Evolutionary conservation across 1,140 invertebrate genomes (phyloP), one percentile per base, ranked within the genome.

Genomic region (Ridgeia piscesae): DNA sequence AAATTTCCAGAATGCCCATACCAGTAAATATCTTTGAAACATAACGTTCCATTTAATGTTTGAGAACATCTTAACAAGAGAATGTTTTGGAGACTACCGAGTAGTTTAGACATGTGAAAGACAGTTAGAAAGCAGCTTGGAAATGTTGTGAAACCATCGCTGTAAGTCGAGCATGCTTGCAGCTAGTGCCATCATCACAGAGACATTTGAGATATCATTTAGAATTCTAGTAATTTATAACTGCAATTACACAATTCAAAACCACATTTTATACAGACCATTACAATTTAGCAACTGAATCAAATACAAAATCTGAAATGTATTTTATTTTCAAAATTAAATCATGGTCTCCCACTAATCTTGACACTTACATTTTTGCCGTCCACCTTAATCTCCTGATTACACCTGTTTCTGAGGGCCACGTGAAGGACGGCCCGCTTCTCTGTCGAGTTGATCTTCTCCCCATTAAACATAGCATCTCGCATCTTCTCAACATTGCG

Each of bases 381-480:
- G 95, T 99, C 97, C 6, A 99, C 97, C 31, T 97, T 91, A 93
- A 99, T 98, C 0, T 97, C 96, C 0, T 97, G 97, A 95, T 98
- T 98, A 90, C 97, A 96, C 89, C 98, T 96, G 95, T 99, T 99
- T 91, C 99, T 97, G 35, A 99, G 96, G 33, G 99, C 99, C 89
- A 98, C 97, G 95, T 99, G 99, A 1, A 99, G 96, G 1, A 99
- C 99, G 88, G 99, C 98, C 94, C 99, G 97, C 94, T 98, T 97
- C 96, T 99, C 99, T 1, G 99, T 99, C 94, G 99, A 99, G 96
- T 99, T 99, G 58, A 99, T 99, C 95, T 98, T 98, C 95, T 98
- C 97, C 50, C 99, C 99, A 93, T 95, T 95, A 95, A 99, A 99
- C 99, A 99, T 99, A 48, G 97, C 98, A 96, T 98, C 97, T 94